Base-by-base conservation (phyloP, 2,113 vertebrate species). In the Limnothrissa miodon region DNA sequence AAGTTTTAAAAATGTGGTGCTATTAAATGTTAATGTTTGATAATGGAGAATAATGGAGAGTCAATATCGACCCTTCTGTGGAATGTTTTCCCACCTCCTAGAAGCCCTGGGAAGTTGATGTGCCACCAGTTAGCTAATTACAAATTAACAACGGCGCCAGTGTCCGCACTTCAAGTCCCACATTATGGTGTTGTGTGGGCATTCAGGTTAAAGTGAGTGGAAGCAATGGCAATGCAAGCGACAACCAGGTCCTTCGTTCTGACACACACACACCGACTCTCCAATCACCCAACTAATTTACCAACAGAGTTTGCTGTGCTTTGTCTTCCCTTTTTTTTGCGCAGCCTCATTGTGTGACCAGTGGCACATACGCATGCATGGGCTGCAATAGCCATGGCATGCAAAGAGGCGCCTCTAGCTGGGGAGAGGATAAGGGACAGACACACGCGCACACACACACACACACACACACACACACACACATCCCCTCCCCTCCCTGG, bases 121-220 rank as follows among this genome's bases (percentile, higher is more conserved):
- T 85, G 0, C 2, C 29, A 25, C 86, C 80, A 80, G 53, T 85
- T 83, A 86, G 78, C 82, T 86, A 86, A 66, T 87, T 83, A 81
- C 29, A 25, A 45, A 45, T 45, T 86, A 85, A 88, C 78, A 86
- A 80, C 56, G 51, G 45, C 42, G 45, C 51, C 56, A 19, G 80
- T 83, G 82, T 83, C 74, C 81, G 87, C 78, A 51, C 51, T 74
- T 82, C 11, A 21, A 81, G 80, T 81, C 78, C 62, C 45, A 51
- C 42, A 17, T 84, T 36, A 78, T 66, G 33, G 53, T 15, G 3
- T 1, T 21, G 70, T 21, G 48, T 81, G 79, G 45, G 44, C 23
- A 85, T 87, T 90, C 78, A 83, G 45, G 83, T 83, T 80, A 82
- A 85, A 86, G 83, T 85, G 81, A 82, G 83, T 84, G 87, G 80